phyloP scores from a whole-genome alignment of 2,113 vertebrate species.

The Polypterus senegalus region DNA sequence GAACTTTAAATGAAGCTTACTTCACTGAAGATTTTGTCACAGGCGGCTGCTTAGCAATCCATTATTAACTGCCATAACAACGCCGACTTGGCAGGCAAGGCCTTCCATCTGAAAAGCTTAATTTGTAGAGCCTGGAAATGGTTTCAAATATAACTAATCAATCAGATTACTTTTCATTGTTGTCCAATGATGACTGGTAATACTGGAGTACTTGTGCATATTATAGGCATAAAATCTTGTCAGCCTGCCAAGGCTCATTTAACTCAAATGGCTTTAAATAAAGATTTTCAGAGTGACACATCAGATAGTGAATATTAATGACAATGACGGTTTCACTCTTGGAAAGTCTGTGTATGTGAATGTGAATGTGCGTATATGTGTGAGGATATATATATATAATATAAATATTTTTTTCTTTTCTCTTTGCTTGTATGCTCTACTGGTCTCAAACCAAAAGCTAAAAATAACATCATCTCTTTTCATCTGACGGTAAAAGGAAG shows the following conservation, averaged over 20 bases:
- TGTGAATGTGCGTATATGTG: slow-evolving; percentile 41
- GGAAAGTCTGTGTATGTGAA: slow-evolving; percentile 19
- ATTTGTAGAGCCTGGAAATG: not conserved
- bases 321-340: not conserved
- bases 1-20: too few relatives aligned
- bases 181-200: not conserved
- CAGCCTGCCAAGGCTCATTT: slow-evolving; percentile 2
- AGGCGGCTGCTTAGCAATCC: not conserved
- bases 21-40: too few relatives aligned
- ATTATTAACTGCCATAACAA: not conserved
- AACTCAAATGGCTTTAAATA: not conserved
- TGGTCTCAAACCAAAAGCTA: too few relatives aligned
- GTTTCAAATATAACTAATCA: not conserved
- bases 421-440: too few relatives aligned
- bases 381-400: slow-evolving; percentile 38
- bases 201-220: not conserved
- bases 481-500: not conserved
- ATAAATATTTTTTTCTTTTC: too few relatives aligned
- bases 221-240: not conserved
- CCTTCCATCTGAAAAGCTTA: not conserved
- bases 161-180: slow-evolving; percentile 3
- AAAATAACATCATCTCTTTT: too few relatives aligned
- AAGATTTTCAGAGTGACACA: not conserved
- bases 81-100: not conserved
- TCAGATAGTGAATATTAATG: slow-evolving; percentile 3